Evolutionary conservation across 2,113 vertebrate species (phyloP).

Genomic region (Caracal caracal): DNA sequence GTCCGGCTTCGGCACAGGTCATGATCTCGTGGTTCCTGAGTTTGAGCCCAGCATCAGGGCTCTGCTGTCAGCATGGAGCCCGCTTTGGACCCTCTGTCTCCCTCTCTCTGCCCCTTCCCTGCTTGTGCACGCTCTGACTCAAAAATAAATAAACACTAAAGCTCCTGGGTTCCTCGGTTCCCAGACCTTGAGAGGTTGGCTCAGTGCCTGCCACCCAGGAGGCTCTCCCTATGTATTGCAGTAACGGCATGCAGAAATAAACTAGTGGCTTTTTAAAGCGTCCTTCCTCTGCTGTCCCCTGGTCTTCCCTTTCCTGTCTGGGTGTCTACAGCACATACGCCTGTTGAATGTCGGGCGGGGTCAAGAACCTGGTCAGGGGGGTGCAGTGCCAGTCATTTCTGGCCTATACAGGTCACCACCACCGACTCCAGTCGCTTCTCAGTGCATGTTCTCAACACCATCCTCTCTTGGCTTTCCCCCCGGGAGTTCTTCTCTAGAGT

Average conservation of each 20-base stretch:
- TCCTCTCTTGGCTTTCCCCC: not conserved
- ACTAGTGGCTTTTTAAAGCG: not conserved
- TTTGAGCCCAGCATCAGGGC: no score
- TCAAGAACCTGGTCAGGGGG: not conserved
- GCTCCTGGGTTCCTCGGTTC: not conserved
- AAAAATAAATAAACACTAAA: no score
- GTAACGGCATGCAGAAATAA: accelerated
- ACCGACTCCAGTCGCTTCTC: not conserved
- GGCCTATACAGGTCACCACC: not conserved
- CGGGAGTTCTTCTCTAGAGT: not conserved
- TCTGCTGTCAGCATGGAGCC: no score
- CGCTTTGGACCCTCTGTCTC: no score
- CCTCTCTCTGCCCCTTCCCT: no score
- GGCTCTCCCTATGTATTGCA: not conserved
- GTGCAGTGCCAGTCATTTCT: not conserved
- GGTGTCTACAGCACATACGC: accelerated
- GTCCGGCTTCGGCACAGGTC: no score
- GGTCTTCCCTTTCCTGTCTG: not conserved
- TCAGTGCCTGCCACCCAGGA: not conserved
- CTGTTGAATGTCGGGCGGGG: not conserved
- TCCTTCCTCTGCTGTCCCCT: not conserved
- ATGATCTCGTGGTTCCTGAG: no score
- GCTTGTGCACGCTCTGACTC: no score
- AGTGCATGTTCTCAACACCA: not conserved
- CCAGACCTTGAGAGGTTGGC: not conserved